Base-by-base conservation (phyloP, 2,797 vertebrate species). In the Triplophysa bombifrons region DNA sequence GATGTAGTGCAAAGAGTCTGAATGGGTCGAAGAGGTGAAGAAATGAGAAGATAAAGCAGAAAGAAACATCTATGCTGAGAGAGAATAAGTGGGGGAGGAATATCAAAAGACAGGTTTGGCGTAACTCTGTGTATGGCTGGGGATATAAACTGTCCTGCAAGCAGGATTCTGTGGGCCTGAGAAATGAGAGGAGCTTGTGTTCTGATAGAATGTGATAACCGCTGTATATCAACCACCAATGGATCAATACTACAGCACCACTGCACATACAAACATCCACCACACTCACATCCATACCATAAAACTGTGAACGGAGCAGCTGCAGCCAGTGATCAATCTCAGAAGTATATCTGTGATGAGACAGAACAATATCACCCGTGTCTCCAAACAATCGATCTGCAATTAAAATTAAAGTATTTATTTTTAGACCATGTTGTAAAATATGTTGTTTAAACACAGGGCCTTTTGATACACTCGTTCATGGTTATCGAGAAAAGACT, bases 201-300 rank as follows among this genome's bases (percentile, higher is more conserved):
- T 85, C 83, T 82, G 71, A 78, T 83, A 80, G 80, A 81, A 82
- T 78, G 83, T 83, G 82, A 82, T 82, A 85, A 83, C 82, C 77
- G 63, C 82, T 58, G 58, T 83, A 86, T 76, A 86, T 86, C 74
- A 80, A 68, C 25, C 61, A 68, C 69, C 65, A 53, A 56, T 64
- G 63, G 70, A 82, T 84, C 81, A 74, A 84, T 84, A 84, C 27
- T 66, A 80, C 73, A 79, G 66, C 76, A 71, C 63, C 63, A 41
- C 46, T n/a, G 34, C 64, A 73, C 85, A 84, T 79, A 79, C 64
- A 41, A 76, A 80, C 65, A 73, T 68, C 58, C 41, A 9, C 25
- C 6, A 4, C 30, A 25, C 38, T 44, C 67, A 27, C 27, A 48
- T 19, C 65, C 69, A 80, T 64, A 70, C 34, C 41, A 72, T 73